A percentile compares a stretch with the other conserved stretches of the same genome.
These are phyloP conservation scores for Thymelicus lineola DNA, from an alignment of 2,888 invertebrate species.

Conservation along the genomic window DNA sequence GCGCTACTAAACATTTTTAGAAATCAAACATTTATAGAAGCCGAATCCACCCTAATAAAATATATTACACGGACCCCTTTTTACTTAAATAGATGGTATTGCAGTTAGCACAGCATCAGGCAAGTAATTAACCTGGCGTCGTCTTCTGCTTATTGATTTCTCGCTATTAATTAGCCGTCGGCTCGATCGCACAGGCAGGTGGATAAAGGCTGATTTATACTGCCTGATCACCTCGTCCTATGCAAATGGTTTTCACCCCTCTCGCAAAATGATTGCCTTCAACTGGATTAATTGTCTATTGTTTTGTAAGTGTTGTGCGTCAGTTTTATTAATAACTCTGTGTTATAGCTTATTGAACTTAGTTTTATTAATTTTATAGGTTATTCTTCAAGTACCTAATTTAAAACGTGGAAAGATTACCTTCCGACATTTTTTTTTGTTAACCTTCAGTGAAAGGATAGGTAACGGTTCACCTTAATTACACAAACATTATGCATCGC, in stretches of 20 bases:
- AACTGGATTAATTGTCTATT: constrained; percentile 24
- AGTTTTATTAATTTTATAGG: too few relatives aligned
- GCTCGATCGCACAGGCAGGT: constrained; percentile 23
- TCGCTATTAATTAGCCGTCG: constrained; percentile 32
- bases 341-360: too few relatives aligned
- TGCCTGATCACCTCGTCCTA: constrained; percentile 33
- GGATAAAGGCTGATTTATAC: constrained; percentile 45
- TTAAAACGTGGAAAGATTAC: too few relatives aligned
- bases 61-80: not conserved
- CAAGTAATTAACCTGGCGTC: constrained; percentile 59
- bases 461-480: too few relatives aligned
- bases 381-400: too few relatives aligned
- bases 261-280: constrained; percentile 9
- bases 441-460: too few relatives aligned
- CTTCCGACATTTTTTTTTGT: too few relatives aligned
- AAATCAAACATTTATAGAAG: too few relatives aligned
- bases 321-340: too few relatives aligned
- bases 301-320: not conserved
- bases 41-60: too few relatives aligned
- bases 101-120: constrained; percentile 36
- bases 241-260: constrained; percentile 38
- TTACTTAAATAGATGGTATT: not conserved
- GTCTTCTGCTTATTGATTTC: constrained; percentile 47
- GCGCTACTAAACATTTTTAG: too few relatives aligned
- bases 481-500: too few relatives aligned